A percentile compares a stretch with the other conserved stretches of the same genome.
Conservation (phyloP, 2,888 invertebrate species). For the Loripinus fragilis region DNA sequence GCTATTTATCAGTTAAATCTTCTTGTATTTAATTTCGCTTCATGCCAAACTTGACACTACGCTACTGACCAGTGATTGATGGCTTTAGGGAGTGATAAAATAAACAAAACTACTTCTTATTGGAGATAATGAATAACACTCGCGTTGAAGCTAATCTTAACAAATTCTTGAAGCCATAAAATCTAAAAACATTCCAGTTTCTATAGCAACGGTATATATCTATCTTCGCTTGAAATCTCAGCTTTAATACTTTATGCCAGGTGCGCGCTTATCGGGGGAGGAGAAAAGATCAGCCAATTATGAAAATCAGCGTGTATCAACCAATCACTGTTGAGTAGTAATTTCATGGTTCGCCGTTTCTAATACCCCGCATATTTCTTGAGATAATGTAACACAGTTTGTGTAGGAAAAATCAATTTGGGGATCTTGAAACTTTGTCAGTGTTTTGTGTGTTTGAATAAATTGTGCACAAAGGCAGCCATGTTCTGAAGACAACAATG, state of each 20-base stretch:
- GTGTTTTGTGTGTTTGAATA: slow-evolving; percentile 58
- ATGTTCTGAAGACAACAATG: slow-evolving; percentile 49
- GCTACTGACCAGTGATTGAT: background rate
- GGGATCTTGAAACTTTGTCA: slow-evolving; percentile 61
- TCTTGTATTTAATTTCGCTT: background rate
- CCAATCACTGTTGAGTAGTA: slow-evolving; percentile 57
- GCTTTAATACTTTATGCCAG: slow-evolving; percentile 30
- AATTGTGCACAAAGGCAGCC: slow-evolving; percentile 70
- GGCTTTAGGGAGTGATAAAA: background rate
- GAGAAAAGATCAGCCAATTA: slow-evolving; percentile 61
- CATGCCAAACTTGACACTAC: slow-evolving; percentile 4
- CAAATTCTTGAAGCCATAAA: slow-evolving; percentile 41
- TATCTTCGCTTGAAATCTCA: slow-evolving; percentile 35
- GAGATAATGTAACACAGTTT: slow-evolving; percentile 16
- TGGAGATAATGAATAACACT: slow-evolving; percentile 9
- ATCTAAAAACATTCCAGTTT: slow-evolving; percentile 39
- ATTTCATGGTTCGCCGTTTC: slow-evolving; percentile 41
- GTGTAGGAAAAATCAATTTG: slow-evolving; percentile 39
- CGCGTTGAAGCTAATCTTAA: slow-evolving; percentile 12
- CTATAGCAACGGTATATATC: slow-evolving; percentile 45
- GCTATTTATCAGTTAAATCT: background rate
- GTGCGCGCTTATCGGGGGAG: slow-evolving; percentile 49
- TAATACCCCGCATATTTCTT: slow-evolving; percentile 37
- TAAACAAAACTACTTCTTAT: slow-evolving; percentile 11
- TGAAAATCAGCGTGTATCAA: slow-evolving; percentile 47